A percentile compares a stretch with the other conserved stretches of the same genome.
phyloP scores from a whole-genome alignment of 1,140 invertebrate genomes.

The Dendroctonus ponderosae region DNA sequence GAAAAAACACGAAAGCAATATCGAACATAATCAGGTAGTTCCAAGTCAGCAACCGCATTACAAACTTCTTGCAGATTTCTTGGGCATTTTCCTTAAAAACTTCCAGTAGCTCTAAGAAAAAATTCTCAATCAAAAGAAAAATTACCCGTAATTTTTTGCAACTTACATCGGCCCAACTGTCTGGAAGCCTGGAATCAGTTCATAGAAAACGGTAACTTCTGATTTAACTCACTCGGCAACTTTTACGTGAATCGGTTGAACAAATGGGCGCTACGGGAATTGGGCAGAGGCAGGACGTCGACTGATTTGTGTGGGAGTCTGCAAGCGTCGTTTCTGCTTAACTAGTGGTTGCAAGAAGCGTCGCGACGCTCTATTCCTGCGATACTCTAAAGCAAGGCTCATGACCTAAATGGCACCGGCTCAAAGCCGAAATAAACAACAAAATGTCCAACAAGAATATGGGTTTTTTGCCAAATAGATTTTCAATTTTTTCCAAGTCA shows the following conservation, averaged over 20 bases:
- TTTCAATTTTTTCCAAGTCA: too few species aligned
- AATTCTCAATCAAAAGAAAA: too few species aligned
- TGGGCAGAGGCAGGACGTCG: neutral
- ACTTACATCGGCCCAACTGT: too few species aligned
- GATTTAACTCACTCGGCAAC: too few species aligned
- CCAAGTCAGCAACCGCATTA: conserved; percentile 77
- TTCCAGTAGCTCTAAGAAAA: too few species aligned
- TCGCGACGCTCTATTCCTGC: conserved; percentile 16
- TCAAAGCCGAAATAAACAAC: too few species aligned
- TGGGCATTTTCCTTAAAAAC: too few species aligned
- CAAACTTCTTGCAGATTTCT: conserved; percentile 17
- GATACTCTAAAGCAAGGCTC: neutral
- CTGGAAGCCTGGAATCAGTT: too few species aligned
- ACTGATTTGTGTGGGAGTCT: conserved; percentile 24
- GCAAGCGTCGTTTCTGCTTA: conserved; percentile 24
- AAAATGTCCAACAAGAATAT: too few species aligned
- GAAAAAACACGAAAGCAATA: conserved; percentile 80
- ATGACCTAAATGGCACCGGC: neutral
- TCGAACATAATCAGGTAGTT: conserved; percentile 85
- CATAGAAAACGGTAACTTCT: too few species aligned
- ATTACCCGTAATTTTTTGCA: too few species aligned
- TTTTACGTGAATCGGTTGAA: neutral
- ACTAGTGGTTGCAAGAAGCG: conserved; percentile 25
- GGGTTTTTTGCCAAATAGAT: too few species aligned
- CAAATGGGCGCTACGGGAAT: neutral